A percentile compares a stretch with the other conserved stretches of the same genome.
These are phyloP conservation scores for Dryas iulia DNA, from an alignment of 1,140 invertebrate genomes.

Conservation along the genomic window DNA sequence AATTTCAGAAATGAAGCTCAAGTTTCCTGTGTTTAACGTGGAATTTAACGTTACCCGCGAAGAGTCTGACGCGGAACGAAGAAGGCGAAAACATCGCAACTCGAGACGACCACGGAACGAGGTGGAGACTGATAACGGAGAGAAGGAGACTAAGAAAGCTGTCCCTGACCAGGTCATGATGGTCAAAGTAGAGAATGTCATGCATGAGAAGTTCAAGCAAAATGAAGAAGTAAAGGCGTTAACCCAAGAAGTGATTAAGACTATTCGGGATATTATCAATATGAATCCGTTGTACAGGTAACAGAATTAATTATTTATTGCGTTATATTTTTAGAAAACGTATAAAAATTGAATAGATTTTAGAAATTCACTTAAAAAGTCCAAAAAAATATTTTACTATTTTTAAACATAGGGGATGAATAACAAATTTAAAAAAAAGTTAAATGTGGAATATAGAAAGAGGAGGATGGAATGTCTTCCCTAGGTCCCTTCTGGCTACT, in stretches of 20 bases:
- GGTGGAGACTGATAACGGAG: background rate
- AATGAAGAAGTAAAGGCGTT: constrained; percentile 98
- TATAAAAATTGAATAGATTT: no score
- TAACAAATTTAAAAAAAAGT: no score
- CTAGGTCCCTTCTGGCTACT: no score
- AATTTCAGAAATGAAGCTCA: constrained; percentile 79
- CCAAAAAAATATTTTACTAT: no score
- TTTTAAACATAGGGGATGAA: no score
- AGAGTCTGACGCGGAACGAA: constrained; percentile 79
- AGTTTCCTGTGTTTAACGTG: constrained; percentile 84
- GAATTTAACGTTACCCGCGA: constrained; percentile 84
- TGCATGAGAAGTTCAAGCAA: constrained; percentile 93
- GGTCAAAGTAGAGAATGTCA: constrained; percentile 97
- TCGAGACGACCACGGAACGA: constrained; percentile 41
- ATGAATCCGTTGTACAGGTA: constrained; percentile 95
- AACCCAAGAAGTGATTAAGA: constrained; percentile 98
- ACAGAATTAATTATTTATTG: background rate
- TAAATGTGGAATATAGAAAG: no score
- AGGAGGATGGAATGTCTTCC: no score
- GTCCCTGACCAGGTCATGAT: constrained; percentile 86
- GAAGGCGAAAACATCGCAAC: constrained; percentile 79
- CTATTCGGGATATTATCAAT: constrained; percentile 97
- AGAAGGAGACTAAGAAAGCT: constrained; percentile 54
- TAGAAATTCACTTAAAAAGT: no score
- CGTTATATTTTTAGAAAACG: no score